Conservation (phyloP, 2,888 invertebrate species). For the Oegoconia quadripuncta region DNA sequence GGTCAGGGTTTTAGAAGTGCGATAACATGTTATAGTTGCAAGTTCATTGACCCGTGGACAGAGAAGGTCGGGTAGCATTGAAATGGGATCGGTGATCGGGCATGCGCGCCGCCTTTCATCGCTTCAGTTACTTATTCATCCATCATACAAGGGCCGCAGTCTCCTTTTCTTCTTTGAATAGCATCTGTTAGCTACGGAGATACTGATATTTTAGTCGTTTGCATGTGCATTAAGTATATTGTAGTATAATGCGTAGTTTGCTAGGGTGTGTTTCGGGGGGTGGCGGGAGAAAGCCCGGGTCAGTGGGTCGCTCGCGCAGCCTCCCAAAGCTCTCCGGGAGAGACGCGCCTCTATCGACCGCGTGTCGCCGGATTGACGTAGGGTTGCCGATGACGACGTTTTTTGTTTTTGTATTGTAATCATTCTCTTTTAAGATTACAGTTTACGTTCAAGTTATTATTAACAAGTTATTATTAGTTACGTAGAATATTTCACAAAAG, state of each 20-base stretch:
- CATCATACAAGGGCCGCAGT: too few relatives aligned
- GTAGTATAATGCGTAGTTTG: slow-evolving; percentile 28
- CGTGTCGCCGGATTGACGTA: slow-evolving; percentile 49
- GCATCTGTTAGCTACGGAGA: not conserved
- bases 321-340: slow-evolving; percentile 66
- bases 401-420: too few relatives aligned
- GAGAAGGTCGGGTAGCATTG: slow-evolving; percentile 32
- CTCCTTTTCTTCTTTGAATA: slow-evolving; percentile 16
- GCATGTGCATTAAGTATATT: slow-evolving; percentile 41
- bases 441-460: too few relatives aligned
- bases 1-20: slow-evolving; percentile 20
- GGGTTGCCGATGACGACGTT: slow-evolving; percentile 63
- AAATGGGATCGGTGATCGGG: slow-evolving; percentile 27
- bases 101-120: slow-evolving; percentile 41
- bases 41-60: slow-evolving; percentile 35
- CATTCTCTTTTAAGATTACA: too few relatives aligned
- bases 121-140: slow-evolving; percentile 7
- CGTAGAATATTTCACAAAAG: too few relatives aligned
- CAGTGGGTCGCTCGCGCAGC: slow-evolving; percentile 83
- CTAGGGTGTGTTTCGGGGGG: slow-evolving; percentile 45
- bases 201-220: not conserved
- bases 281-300: slow-evolving; percentile 65
- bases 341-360: slow-evolving; percentile 78
- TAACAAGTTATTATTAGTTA: too few relatives aligned
- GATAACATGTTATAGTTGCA: slow-evolving; percentile 26